Evolutionary conservation across 2,797 vertebrate genomes (phyloP).

Genomic region (Mastacembelus armatus): DNA sequence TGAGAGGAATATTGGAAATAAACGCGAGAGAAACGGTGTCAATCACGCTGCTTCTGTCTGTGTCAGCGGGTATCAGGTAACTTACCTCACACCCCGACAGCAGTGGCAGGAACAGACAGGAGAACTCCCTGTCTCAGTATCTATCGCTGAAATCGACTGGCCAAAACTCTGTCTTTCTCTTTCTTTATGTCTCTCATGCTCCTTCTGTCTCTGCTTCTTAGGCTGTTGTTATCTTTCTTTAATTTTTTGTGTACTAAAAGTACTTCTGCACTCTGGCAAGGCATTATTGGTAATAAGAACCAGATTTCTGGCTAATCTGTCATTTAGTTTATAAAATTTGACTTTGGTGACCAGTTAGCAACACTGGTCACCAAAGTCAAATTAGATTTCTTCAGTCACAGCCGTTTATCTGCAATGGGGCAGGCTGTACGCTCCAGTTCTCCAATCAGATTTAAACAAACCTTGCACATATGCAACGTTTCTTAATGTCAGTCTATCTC

Average conservation of each 20-base stretch:
- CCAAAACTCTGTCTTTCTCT: slow-evolving; percentile 10
- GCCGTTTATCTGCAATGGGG: too few relatives aligned
- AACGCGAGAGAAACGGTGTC: slow-evolving; percentile 48
- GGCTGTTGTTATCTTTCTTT: neutral
- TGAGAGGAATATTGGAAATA: slow-evolving; percentile 55
- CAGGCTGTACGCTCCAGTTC: too few relatives aligned
- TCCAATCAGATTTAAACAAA: too few relatives aligned
- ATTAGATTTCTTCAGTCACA: too few relatives aligned
- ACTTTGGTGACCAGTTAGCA: too few relatives aligned
- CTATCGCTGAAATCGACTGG: slow-evolving; percentile 26
- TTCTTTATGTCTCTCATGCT: neutral
- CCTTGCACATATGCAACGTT: too few relatives aligned
- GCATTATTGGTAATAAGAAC: neutral
- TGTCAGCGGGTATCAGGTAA: slow-evolving; percentile 73
- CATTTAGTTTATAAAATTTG: too few relatives aligned
- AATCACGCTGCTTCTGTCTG: slow-evolving; percentile 66
- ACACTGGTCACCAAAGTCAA: too few relatives aligned
- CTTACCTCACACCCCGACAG: slow-evolving; percentile 62
- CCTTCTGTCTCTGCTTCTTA: slow-evolving; percentile 8
- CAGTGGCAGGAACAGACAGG: slow-evolving; percentile 54
- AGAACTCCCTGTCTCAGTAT: slow-evolving; percentile 27
- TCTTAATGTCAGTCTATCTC: too few relatives aligned
- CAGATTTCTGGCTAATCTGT: too few relatives aligned
- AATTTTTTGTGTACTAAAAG: slow-evolving; percentile 21
- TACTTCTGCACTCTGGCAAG: neutral